Percentiles rank a stretch among this genome's conserved stretches.
Evolutionary conservation across 1,140 invertebrate species (phyloP).

Genomic region (Physella acuta): DNA sequence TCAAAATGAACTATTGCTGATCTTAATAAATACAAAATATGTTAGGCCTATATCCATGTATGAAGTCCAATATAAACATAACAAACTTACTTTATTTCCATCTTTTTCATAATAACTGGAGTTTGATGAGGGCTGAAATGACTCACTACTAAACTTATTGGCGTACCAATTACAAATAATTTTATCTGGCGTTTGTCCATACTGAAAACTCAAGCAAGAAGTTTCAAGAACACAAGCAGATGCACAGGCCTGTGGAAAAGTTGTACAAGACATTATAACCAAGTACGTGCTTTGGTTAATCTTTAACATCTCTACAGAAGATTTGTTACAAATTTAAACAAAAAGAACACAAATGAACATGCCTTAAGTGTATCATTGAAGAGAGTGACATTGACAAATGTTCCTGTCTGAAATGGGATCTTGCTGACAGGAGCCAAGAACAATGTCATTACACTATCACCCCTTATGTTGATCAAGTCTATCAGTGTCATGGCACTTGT

Average conservation of each 20-base stretch:
- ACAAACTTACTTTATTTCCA: neutral
- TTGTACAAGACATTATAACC: neutral
- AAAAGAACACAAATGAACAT: too few relatives aligned
- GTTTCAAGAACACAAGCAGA: slow-evolving; percentile 36
- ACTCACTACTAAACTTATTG: neutral
- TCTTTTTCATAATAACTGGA: slow-evolving; percentile 29
- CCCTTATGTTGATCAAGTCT: slow-evolving; percentile 24
- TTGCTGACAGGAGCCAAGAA: slow-evolving; percentile 33
- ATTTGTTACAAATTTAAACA: neutral
- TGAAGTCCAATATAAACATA: too few relatives aligned
- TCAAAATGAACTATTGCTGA: too few relatives aligned
- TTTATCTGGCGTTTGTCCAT: neutral
- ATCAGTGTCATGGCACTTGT: slow-evolving; percentile 29
- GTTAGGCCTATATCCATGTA: too few relatives aligned
- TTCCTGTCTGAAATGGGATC: slow-evolving; percentile 28
- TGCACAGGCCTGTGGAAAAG: slow-evolving; percentile 42
- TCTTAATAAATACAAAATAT: too few relatives aligned
- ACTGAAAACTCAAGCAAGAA: slow-evolving; percentile 32
- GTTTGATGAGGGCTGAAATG: slow-evolving; percentile 3
- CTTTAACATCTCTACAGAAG: neutral
- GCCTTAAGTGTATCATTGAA: slow-evolving; percentile 26
- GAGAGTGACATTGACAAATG: slow-evolving; percentile 25
- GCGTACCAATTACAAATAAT: slow-evolving; percentile 20
- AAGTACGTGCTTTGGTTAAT: neutral
- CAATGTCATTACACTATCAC: slow-evolving; percentile 28